Evolutionary conservation across 2,113 vertebrate genomes (phyloP).

Genomic region (Oreocharis arfaki): DNA sequence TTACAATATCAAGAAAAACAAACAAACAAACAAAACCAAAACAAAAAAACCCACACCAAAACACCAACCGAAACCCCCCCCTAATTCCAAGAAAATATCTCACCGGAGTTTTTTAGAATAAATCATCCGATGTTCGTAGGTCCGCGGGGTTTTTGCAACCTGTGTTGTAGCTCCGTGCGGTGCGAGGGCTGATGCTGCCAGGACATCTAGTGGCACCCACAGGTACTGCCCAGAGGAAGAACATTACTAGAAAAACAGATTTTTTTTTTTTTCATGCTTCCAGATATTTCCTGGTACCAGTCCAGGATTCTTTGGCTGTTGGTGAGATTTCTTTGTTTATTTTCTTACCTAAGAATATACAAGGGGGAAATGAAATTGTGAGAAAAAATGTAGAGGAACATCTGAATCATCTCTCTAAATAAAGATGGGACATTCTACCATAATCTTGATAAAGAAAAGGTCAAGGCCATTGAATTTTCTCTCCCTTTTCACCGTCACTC

Average conservation of each 20-base stretch:
- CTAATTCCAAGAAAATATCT: not conserved
- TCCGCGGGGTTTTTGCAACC: rapidly evolving
- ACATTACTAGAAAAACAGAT: not conserved
- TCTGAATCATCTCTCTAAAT: not conserved
- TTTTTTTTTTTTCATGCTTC: not conserved
- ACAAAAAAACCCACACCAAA: not conserved
- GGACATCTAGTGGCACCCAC: conserved; percentile 37
- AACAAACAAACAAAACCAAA: not conserved
- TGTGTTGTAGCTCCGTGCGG: rapidly evolving
- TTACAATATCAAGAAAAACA: not conserved
- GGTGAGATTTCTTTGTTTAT: not conserved
- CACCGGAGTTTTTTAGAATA: not conserved
- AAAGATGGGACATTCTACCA: not conserved
- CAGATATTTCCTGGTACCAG: not conserved
- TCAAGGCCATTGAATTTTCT: not conserved
- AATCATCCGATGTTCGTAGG: too few species aligned
- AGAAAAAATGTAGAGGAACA: not conserved
- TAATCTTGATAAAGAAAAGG: not conserved
- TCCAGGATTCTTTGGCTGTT: not conserved
- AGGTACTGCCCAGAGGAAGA: not conserved
- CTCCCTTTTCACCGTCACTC: not conserved
- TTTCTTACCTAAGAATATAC: not conserved
- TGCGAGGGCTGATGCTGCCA: not conserved
- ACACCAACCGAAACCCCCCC: not conserved
- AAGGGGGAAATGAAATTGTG: not conserved